These are phyloP conservation scores for Mellivora capensis DNA, from an alignment of 2,113 vertebrate species.

Conservation along the genomic window DNA sequence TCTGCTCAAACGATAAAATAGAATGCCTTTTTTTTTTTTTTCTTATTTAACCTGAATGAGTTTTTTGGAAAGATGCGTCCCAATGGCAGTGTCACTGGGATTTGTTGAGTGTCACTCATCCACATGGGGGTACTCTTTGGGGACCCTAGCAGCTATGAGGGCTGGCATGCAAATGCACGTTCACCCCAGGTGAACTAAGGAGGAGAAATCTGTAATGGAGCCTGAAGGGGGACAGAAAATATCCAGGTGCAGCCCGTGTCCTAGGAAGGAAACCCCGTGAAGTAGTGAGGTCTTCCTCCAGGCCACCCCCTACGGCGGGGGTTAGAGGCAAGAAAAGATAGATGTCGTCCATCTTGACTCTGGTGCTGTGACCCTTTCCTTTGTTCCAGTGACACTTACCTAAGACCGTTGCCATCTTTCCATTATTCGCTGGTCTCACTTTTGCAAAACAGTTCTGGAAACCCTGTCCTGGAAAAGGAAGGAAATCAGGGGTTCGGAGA, in stretches of 20 bases:
- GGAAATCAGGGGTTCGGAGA: neutral
- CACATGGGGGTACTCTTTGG: neutral
- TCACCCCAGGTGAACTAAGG: neutral
- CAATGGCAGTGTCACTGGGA: fast-evolving
- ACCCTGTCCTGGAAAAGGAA: neutral
- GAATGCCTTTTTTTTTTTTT: neutral
- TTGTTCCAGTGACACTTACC: neutral
- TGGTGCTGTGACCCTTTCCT: fast-evolving
- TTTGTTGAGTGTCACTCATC: fast-evolving
- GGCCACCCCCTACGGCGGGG: fast-evolving
- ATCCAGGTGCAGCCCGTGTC: fast-evolving
- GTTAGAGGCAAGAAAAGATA: neutral
- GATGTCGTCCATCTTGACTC: neutral
- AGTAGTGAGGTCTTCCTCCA: fast-evolving
- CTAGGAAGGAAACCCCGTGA: fast-evolving
- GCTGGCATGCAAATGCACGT: fast-evolving
- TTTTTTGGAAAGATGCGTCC: neutral
- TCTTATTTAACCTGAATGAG: fast-evolving
- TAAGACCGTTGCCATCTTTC: neutral
- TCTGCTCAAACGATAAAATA: neutral
- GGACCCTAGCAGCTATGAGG: neutral
- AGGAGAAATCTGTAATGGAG: fast-evolving
- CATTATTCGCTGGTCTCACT: too few species aligned
- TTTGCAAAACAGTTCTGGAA: neutral
- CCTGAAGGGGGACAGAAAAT: neutral